phyloP scores from a whole-genome alignment of 2,113 vertebrate genomes.

The Sphyrna mokarran region DNA sequence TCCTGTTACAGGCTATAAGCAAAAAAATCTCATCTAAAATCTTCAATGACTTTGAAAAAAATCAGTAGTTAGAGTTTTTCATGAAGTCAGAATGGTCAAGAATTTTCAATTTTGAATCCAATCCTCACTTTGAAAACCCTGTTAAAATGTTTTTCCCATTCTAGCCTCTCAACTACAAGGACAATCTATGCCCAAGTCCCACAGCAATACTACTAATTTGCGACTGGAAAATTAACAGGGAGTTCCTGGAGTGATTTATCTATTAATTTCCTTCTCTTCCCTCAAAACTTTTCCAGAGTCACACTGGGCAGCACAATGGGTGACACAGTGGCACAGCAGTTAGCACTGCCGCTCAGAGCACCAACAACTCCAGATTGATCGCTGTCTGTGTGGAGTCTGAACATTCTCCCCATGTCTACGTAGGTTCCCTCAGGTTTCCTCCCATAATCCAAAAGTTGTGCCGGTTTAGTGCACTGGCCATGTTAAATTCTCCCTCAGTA shows the following conservation, averaged over 20 bases:
- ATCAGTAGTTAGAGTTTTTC: background rate
- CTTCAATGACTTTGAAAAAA: background rate
- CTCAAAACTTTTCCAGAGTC: background rate
- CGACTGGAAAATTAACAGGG: background rate
- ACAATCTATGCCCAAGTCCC: background rate
- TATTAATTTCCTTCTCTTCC: background rate
- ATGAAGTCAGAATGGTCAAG: background rate
- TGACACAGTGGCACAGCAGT: no score
- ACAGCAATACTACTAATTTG: background rate
- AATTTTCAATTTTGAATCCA: constrained; percentile 6
- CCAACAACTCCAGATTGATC: no score
- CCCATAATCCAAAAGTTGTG: no score
- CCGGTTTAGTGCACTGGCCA: no score
- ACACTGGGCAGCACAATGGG: background rate
- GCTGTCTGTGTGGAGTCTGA: no score
- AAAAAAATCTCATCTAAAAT: no score
- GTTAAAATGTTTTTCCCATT: background rate
- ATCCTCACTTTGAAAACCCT: background rate
- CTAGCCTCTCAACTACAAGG: background rate
- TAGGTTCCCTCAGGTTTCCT: no score
- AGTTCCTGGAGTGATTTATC: background rate
- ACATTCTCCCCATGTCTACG: no score
- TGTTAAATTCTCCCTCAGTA: no score
- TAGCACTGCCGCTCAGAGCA: no score
- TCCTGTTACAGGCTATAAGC: background rate